Conservation (phyloP, 2,888 invertebrate genomes). For the Sepiola atlantica region DNA sequence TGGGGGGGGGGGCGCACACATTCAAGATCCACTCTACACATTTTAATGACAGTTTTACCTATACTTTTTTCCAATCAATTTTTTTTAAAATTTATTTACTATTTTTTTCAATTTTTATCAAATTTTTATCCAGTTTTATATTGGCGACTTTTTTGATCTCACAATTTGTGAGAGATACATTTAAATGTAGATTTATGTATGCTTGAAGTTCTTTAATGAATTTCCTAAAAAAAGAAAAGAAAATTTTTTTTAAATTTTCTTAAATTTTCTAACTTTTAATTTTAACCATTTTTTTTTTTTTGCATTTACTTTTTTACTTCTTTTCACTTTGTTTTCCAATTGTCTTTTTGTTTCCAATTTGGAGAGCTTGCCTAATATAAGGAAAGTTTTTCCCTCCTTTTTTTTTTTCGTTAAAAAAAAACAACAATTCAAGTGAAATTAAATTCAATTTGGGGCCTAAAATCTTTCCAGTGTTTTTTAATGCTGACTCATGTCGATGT, state of each 20-base stretch:
- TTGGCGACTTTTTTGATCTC: neutral
- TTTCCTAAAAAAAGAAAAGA: too few relatives aligned
- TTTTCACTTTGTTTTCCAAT: neutral
- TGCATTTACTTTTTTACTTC: too few relatives aligned
- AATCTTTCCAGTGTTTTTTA: neutral
- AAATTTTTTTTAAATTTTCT: too few relatives aligned
- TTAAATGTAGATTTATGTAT: neutral
- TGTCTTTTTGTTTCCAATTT: neutral
- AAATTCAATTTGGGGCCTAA: conserved; percentile 12
- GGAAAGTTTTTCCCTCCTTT: neutral
- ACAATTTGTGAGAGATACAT: neutral
- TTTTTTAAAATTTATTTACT: neutral
- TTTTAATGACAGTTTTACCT: neutral
- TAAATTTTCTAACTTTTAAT: neutral
- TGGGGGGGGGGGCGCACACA: neutral
- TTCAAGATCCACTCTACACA: neutral
- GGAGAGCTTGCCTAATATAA: neutral
- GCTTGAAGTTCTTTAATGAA: neutral
- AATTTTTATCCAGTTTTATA: neutral
- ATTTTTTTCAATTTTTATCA: too few relatives aligned
- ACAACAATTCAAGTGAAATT: conserved; percentile 6
- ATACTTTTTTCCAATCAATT: neutral
- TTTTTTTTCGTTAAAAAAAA: too few relatives aligned
- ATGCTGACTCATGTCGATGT: neutral
- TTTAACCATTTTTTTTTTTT: neutral